Base-by-base conservation (phyloP, 64 coral and sea anemone species). In the Trachythela sp. region DNA sequence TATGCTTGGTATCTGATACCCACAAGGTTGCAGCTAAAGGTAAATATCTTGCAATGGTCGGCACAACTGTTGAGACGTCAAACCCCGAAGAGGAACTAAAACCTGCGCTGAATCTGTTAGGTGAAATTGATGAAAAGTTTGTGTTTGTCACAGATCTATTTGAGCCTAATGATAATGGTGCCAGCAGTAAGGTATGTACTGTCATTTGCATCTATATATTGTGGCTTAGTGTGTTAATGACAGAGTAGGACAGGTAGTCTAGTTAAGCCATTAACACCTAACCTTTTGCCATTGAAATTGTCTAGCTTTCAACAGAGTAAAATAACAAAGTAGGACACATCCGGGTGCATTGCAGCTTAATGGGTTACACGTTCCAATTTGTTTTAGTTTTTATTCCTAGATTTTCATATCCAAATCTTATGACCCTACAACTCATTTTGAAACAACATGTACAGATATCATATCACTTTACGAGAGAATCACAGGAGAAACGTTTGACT, bases 371-470 rank as follows among this genome's bases (percentile, higher is more conserved):
- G n/a, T n/a, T n/a, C n/a, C n/a, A n/a, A 34, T 18, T 35, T 13
- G 35, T 0, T 26, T 27, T 80, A 10, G 40, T 29, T 4, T 32
- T 91, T 88, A 84, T 17, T 56, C 52, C 24, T 72, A 97, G 95
- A 92, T 97, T 11, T 94, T 97, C 54, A 92, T 97, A 33, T 97
- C 95, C 42, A 92, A 97, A 87, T 97, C 95, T 7, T 97, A 94
- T 45, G 92, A 97, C 84, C 92, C 95, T 30, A 97, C 95, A 0
- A 97, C 95, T 7, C 92, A 97, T 85, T 97, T 97, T 92, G 95
- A 97, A 60, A 97, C 95, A 90, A 92, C 90, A 17, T 97, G 95
- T 85, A 92, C 91, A 18, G 95, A 97, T 49, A 97, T 97, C 85
- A 85, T 94, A 86, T 83, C 58, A 2, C 89, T 97, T 89, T 97